phyloP scores from a whole-genome alignment of 2,113 vertebrate genomes.

The Mesoclemmys tuberculata region DNA sequence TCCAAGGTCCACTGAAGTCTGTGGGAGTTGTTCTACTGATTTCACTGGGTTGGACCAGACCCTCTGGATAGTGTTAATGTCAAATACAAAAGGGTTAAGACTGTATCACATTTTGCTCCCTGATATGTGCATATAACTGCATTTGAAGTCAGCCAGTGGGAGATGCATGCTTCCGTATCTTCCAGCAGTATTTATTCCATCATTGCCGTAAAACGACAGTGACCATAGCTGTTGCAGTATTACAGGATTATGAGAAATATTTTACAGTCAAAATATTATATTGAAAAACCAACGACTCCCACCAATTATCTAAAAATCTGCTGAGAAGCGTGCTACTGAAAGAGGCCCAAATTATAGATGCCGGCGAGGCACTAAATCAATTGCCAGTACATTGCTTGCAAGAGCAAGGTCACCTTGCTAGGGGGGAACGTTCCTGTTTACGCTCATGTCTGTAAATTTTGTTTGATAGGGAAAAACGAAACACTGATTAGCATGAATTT shows the following conservation, averaged over 20 bases:
- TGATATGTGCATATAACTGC: accelerated
- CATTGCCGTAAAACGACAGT: neutral
- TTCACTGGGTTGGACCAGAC: neutral
- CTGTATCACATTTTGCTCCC: neutral
- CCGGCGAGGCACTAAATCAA: slow-evolving; percentile 63
- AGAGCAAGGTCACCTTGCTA: slow-evolving; percentile 74
- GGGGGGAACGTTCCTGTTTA: slow-evolving; percentile 61
- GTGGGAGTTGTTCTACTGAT: neutral
- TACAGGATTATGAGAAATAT: neutral
- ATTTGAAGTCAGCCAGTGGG: neutral
- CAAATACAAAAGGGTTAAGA: neutral
- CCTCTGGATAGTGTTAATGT: neutral
- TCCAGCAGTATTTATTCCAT: neutral
- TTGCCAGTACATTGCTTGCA: neutral
- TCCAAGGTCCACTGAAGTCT: neutral
- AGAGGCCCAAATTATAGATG: slow-evolving; percentile 10
- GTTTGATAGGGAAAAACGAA: slow-evolving; percentile 57
- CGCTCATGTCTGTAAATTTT: slow-evolving; percentile 51
- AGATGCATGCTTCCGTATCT: accelerated
- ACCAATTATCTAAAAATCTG: slow-evolving; percentile 29
- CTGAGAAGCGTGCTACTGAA: slow-evolving; percentile 4
- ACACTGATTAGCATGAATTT: slow-evolving; percentile 68
- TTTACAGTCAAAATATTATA: slow-evolving; percentile 11
- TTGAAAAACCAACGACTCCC: neutral
- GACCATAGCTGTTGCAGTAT: neutral